Percentiles rank a stretch among this genome's conserved stretches.
These are phyloP conservation scores for Chloroceryle amazona DNA, from an alignment of 2,797 vertebrate genomes.

Conservation along the genomic window DNA sequence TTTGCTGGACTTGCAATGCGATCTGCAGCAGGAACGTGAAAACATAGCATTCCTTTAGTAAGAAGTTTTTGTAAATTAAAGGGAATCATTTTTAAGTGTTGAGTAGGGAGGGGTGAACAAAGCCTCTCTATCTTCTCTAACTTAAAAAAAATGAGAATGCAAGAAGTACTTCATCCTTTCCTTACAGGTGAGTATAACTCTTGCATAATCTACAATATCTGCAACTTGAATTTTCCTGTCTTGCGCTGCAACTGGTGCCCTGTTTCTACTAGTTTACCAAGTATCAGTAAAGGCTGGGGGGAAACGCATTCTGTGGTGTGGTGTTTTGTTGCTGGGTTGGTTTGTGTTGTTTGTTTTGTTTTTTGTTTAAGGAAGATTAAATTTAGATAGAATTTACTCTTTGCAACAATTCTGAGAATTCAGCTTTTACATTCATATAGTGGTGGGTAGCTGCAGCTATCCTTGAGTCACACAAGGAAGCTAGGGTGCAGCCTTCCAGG, in stretches of 20 bases:
- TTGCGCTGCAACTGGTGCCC: not conserved
- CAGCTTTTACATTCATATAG: not conserved
- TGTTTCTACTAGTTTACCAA: not conserved
- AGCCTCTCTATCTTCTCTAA: not conserved
- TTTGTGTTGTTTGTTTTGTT: not conserved
- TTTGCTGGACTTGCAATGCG: not conserved
- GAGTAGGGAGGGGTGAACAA: not conserved
- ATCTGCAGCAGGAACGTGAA: not conserved
- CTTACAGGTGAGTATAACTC: not conserved
- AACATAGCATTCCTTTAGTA: not conserved
- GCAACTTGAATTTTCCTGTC: not conserved
- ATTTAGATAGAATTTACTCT: not conserved
- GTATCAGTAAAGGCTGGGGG: rapidly evolving
- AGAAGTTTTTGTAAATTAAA: not conserved
- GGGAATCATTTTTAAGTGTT: not conserved
- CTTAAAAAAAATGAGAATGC: not conserved
- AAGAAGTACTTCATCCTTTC: not conserved
- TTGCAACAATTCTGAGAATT: not conserved
- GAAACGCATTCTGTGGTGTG: not conserved
- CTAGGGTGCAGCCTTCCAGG: not conserved
- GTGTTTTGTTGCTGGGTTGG: not conserved
- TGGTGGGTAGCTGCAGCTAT: not conserved
- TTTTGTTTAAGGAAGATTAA: not conserved
- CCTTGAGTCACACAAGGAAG: not conserved
- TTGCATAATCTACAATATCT: not conserved